Base-by-base conservation (phyloP, 92 coral and sea anemone genomes). In the Epizoanthus scotinus region DNA sequence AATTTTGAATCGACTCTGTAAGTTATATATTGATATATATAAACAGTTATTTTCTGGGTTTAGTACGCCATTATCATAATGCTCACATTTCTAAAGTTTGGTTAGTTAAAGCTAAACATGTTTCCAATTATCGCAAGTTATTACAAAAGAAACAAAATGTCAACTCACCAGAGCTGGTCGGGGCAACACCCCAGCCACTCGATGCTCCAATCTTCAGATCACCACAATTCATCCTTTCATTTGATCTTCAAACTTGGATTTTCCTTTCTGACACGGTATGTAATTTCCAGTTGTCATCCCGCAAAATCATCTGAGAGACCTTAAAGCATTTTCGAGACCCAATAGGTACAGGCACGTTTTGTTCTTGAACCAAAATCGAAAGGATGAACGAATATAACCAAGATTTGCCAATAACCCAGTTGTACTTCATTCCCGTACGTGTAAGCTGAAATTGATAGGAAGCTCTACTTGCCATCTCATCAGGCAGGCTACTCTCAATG, bases 111-210 rank as follows among this genome's bases (percentile, higher is more conserved):
- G 52, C 8, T 44, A 44, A 47, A 47, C 52, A 47, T 47, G 52
- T 47, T 47, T 47, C 52, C 0, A 47, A 47, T 47, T 47, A 47
- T 47, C 52, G 9, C 52, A 47, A 47, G 14, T 47, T 47, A 47
- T 47, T 13, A 12, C 52, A 47, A 47, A 3, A 47, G 52, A 47
- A 47, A 47, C 52, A 47, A 13, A 47, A 47, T 47, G 52, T 47
- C 52, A 47, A 47, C 69, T 64, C 36, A 64, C 69, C 69, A 27
- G 44, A 64, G 18, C 19, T 27, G 28, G 6, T 25, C 22, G 19
- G 69, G 69, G 19, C 69, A 29, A 64, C 69, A 64, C 69, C 69
- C 69, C 69, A 62, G 18, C 18, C 29, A 8, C 36, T 62, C 38
- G 52, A 47, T 9, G 52, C 8, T 44, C 50, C 50, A 44, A 14